Evolutionary conservation across 2,888 invertebrate genomes (phyloP).

Genomic region (Charanyca ferruginea): DNA sequence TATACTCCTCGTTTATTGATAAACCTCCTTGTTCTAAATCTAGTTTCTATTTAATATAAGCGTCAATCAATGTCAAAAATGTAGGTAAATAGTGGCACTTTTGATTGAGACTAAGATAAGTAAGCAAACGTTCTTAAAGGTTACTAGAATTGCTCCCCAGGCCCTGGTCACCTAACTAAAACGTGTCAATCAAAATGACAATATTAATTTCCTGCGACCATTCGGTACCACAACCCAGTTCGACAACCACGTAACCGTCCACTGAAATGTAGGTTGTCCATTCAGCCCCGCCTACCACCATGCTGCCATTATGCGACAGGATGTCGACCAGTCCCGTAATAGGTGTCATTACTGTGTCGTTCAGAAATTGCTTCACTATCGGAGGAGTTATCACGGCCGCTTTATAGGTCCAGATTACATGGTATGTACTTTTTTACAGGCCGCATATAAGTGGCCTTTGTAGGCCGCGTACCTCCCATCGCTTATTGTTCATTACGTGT

Average conservation of each 20-base stretch:
- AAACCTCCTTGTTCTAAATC: no score
- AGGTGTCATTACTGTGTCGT: slow-evolving; percentile 90
- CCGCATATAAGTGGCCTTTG: slow-evolving; percentile 71
- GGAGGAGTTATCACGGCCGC: slow-evolving; percentile 85
- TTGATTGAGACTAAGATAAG: no score
- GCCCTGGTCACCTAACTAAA: no score
- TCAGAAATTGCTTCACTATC: slow-evolving; percentile 90
- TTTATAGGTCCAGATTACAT: slow-evolving; percentile 90
- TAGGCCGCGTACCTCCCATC: slow-evolving; percentile 68
- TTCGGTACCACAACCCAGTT: slow-evolving; percentile 14
- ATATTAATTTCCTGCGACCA: neutral
- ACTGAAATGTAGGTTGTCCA: slow-evolving; percentile 83
- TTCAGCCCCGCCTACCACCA: slow-evolving; percentile 69
- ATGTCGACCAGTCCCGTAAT: slow-evolving; percentile 83
- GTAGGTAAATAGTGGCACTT: no score
- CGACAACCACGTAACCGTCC: slow-evolving; percentile 45
- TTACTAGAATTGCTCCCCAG: no score
- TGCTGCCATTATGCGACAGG: slow-evolving; percentile 86
- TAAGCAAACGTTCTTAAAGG: no score
- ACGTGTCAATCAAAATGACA: neutral
- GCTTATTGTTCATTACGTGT: slow-evolving; percentile 72
- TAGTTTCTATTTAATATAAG: neutral
- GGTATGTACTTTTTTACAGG: slow-evolving; percentile 73
- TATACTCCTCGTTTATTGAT: no score
- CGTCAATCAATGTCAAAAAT: no score